Evolutionary conservation across 2,888 invertebrate genomes (phyloP).

Genomic region (Eubasilissa splendida): DNA sequence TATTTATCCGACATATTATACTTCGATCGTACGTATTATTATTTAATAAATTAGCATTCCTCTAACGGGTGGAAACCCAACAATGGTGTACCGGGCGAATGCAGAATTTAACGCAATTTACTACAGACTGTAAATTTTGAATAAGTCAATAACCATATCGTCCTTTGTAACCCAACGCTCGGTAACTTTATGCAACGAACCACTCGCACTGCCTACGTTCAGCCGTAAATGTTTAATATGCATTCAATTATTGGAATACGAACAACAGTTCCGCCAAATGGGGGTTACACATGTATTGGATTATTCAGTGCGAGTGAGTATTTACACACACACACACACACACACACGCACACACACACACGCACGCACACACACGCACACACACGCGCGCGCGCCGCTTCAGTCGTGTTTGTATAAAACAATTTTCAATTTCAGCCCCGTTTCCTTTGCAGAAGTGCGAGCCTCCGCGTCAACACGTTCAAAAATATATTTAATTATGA

Average conservation of each 20-base stretch:
- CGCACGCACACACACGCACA: neutral
- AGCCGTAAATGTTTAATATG: slow-evolving; percentile 34
- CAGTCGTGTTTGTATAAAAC: no score
- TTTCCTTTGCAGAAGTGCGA: no score
- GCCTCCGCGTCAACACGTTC: no score
- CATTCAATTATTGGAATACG: slow-evolving; percentile 42
- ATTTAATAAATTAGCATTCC: no score
- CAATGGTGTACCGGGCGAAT: slow-evolving; percentile 11
- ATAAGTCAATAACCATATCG: slow-evolving; percentile 47
- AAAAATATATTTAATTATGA: no score
- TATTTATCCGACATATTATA: no score
- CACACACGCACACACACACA: no score
- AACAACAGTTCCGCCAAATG: slow-evolving; percentile 35
- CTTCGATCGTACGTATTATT: no score
- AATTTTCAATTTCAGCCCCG: no score
- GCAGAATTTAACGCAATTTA: slow-evolving; percentile 39
- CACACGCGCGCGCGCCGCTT: no score
- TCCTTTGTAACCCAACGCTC: slow-evolving; percentile 38
- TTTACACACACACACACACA: neutral
- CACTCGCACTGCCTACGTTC: neutral
- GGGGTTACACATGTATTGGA: slow-evolving; percentile 2
- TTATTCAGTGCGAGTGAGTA: neutral
- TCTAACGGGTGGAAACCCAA: neutral
- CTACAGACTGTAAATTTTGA: slow-evolving; percentile 41
- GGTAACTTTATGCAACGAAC: slow-evolving; percentile 30